A percentile compares a stretch with the other conserved stretches of the same genome.
Conservation (phyloP, 2,113 vertebrate genomes). For the Ochotona curzoniae region DNA sequence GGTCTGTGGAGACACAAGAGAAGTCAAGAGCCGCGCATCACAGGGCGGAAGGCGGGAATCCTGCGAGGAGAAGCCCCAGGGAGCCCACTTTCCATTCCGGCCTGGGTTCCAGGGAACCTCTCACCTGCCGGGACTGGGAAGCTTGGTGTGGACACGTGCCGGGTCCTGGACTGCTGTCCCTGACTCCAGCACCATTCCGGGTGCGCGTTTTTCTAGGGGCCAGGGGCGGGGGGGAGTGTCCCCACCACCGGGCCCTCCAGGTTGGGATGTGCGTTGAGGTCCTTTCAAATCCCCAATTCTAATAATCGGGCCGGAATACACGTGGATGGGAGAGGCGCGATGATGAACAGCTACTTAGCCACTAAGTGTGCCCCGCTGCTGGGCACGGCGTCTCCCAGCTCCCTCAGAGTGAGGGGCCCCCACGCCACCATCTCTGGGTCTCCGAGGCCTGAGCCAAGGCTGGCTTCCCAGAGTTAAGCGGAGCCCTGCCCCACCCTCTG, state of each 20-base stretch:
- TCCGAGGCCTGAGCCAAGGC: neutral
- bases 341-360: neutral
- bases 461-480: neutral
- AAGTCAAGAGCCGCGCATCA: conserved; percentile 18
- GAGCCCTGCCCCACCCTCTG: conserved; percentile 26
- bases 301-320: neutral
- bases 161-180: neutral
- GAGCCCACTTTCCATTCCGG: neutral
- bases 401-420: neutral
- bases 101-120: neutral
- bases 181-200: neutral
- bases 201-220: neutral
- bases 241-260: neutral
- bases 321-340: neutral
- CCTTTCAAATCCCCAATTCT: neutral
- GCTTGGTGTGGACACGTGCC: neutral
- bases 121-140: neutral
- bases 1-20: conserved; percentile 75
- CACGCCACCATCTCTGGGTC: neutral
- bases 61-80: neutral
- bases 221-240: too few relatives aligned
- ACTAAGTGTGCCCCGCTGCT: neutral
- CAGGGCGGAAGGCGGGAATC: rapidly evolving
- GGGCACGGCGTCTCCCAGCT: neutral
- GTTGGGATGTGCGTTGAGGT: neutral